These are phyloP conservation scores for Chymomyza costata DNA, from an alignment of 1,140 invertebrate species.

Conservation along the genomic window DNA sequence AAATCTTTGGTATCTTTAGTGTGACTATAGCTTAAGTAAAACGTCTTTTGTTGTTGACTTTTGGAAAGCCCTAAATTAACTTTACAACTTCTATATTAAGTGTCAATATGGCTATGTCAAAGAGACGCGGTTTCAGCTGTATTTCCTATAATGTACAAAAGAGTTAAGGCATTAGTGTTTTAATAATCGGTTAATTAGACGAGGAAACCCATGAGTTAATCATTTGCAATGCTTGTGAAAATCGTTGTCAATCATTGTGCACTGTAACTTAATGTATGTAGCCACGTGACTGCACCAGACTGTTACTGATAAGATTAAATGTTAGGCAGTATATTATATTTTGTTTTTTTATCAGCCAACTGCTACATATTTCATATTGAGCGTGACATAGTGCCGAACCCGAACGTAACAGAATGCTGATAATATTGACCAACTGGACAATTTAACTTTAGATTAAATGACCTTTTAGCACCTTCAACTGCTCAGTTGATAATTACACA, in stretches of 20 bases:
- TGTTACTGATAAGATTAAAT: not conserved
- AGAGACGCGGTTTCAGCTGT: slow-evolving; percentile 63
- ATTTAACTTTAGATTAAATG: too few species aligned
- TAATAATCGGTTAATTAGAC: slow-evolving; percentile 1
- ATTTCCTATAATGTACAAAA: slow-evolving; percentile 54
- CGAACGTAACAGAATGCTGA: too few species aligned
- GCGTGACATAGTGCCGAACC: not conserved
- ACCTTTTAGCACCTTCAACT: too few species aligned
- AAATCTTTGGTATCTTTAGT: slow-evolving; percentile 2
- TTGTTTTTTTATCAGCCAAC: too few species aligned
- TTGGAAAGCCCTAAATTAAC: slow-evolving; percentile 37
- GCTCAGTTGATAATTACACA: too few species aligned
- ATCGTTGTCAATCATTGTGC: too few species aligned
- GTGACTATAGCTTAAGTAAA: slow-evolving; percentile 10
- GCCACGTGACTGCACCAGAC: slow-evolving; percentile 16
- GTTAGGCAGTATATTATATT: not conserved
- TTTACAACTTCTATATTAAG: slow-evolving; percentile 60
- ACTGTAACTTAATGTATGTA: too few species aligned
- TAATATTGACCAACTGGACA: too few species aligned
- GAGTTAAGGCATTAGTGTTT: slow-evolving; percentile 21
- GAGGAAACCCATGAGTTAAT: too few species aligned
- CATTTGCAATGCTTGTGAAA: slow-evolving; percentile 52
- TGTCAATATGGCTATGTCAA: slow-evolving; percentile 71
- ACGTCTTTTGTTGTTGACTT: slow-evolving; percentile 15
- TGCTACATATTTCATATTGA: not conserved